phyloP scores from a whole-genome alignment of 2,888 invertebrate species.

The Hanleya hanleyi region DNA sequence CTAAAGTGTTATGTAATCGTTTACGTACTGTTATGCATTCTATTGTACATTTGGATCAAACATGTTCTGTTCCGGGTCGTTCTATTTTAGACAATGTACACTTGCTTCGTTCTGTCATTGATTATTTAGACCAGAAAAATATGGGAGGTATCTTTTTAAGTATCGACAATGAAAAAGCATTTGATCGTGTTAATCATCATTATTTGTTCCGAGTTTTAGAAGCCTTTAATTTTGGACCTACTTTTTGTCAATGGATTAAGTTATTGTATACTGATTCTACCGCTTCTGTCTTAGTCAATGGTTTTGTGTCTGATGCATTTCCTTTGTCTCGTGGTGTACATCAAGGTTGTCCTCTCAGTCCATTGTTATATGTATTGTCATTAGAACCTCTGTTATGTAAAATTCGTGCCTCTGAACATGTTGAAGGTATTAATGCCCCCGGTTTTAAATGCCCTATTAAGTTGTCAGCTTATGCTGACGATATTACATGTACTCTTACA shows the following conservation, averaged over 20 bases:
- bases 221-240: conserved; percentile 38
- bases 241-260: conserved; percentile 39
- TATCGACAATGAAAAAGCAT: conserved; percentile 48
- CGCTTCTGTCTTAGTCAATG: neutral
- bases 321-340: neutral
- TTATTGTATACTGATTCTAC: conserved; percentile 33
- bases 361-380: neutral
- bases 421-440: conserved; percentile 27
- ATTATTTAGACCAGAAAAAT: conserved; percentile 40
- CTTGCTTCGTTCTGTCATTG: conserved; percentile 37
- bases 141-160: conserved; percentile 34
- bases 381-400: neutral
- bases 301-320: neutral
- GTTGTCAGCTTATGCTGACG: conserved; percentile 24
- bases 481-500: conserved; percentile 10
- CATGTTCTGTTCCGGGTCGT: conserved; percentile 40
- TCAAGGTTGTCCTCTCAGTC: neutral
- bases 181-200: conserved; percentile 43
- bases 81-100: conserved; percentile 45
- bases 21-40: conserved; percentile 30
- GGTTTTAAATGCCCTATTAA: conserved; percentile 6
- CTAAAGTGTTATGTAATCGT: conserved; percentile 37
- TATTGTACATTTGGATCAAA: conserved; percentile 38
- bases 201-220: conserved; percentile 38
- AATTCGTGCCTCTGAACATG: neutral